Evolutionary conservation across 2,113 vertebrate species (phyloP).

Genomic region (Glareola pratincola): DNA sequence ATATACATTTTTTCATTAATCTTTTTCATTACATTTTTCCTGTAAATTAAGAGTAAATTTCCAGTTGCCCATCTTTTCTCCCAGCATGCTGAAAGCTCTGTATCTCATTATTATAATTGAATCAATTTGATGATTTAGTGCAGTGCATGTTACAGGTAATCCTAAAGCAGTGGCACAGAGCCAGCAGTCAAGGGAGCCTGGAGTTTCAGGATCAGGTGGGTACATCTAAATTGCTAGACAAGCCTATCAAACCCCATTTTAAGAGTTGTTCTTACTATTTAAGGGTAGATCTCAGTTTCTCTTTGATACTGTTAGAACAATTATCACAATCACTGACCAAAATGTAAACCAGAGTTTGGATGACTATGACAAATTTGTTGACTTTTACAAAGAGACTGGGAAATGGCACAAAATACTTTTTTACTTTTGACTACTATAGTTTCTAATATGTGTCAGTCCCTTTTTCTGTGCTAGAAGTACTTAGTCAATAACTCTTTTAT

Average conservation of each 20-base stretch:
- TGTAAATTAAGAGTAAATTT: not conserved
- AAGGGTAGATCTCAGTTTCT: not conserved
- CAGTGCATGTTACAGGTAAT: not conserved
- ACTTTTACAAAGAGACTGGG: not conserved
- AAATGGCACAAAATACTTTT: not conserved
- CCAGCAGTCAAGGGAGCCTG: not conserved
- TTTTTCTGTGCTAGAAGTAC: not conserved
- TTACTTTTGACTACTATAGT: not conserved
- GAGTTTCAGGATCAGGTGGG: not conserved
- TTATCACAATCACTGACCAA: not conserved
- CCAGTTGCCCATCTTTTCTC: not conserved
- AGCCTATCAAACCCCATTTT: not conserved
- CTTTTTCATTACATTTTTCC: not conserved
- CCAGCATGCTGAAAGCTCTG: not conserved
- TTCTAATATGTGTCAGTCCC: not conserved
- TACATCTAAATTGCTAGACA: not conserved
- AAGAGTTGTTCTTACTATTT: not conserved
- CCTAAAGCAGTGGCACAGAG: not conserved
- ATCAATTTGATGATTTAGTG: not conserved
- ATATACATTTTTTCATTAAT: not conserved
- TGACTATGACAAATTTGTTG: not conserved
- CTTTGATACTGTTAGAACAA: not conserved
- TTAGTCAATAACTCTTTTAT: not conserved
- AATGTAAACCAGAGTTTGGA: not conserved
- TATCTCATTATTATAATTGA: not conserved